Base-by-base conservation (phyloP, 2,888 invertebrate species). In the Blastobasis adustella region DNA sequence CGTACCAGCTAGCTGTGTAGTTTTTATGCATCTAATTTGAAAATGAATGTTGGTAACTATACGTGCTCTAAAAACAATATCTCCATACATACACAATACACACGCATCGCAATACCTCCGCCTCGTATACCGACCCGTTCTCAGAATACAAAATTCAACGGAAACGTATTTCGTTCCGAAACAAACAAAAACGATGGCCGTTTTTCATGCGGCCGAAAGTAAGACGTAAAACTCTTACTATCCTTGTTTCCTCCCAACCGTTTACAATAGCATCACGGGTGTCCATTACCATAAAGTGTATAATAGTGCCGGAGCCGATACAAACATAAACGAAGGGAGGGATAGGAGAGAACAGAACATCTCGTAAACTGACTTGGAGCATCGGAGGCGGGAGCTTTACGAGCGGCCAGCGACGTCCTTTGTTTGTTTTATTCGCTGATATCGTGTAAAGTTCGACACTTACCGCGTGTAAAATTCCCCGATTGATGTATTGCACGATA, bases 351-450 rank as follows among this genome's bases (percentile, higher is more conserved):
- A 47, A 39, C 10, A 39, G 38, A n/a, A 38, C 58, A 54, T 51
- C 57, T 66, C 62, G 62, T 66, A 65, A 69, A 70, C 63, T 60
- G 59, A 58, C 57, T 61, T 23, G 23, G 23, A 23, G 23, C 23
- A 23, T 23, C 23, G 23, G 65, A 59, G 59, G 58, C 61, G 59
- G 52, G 49, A 55, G 68, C 73, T 76, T 73, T 71, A 76, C 67
- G 69, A 60, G 47, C 63, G 53, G 56, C 56, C 65, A 38, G 10
- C 37, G 37, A 40, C 6, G 46, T 46, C 45, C 65, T 65, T 66
- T 68, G 71, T 69, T 73, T 73, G 64, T 66, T 66, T 65, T 62
- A 59, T 54, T 52, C 58, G 42, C 10, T n/a, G 38, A 47, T 43
- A 51, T 51, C 47, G 43, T n/a, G 37, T 37, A 38, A 42, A 49